Evolutionary conservation across 2,888 invertebrate genomes (phyloP), one percentile per base, ranked within the genome.

Genomic region (Allolobophora icterica): DNA sequence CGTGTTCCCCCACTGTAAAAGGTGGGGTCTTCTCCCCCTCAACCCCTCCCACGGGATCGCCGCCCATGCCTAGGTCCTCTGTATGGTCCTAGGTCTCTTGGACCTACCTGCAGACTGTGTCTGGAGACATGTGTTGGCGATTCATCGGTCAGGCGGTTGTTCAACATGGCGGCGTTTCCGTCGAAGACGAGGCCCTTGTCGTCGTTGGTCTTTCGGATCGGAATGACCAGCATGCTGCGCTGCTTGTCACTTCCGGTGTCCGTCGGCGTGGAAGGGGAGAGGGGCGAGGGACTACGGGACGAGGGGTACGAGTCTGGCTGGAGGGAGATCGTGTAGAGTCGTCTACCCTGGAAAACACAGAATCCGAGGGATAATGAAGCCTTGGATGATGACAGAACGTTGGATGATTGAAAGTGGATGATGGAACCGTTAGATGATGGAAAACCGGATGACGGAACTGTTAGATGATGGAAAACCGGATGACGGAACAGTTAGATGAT

Each of bases 161-260:
- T 87, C 35, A 34, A 35, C 35, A 34, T 34, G 87, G 35, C 38
- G 87, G 38, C 38, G 87, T 87, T 87, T 87, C 87, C 87, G 8
- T 38, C 87, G 19, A 38, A 5, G 6, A 34, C 87, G 34, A 34
- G 21, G 30, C 24, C 30, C 35, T 11, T 34, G 6, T 87, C 87
- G 0, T 87, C 87, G 35, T 87, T 87, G 35, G 24, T 15, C 87
- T 87, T 87, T 35, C 87, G 87, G 1, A 87, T 87, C 38, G 87
- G 87, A 87, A 87, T 87, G 87, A 87, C 87, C 21, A 87, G 87
- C 35, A 87, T 34, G 87, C 38, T 87, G 34, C 87, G 34, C 24
- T 87, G 87, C 38, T 38, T 87, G 87, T 87, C 38, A 35, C 38
- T 38, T 38, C 35, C 38, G 35, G 38, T 24, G 8, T 38, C 87